A percentile compares a stretch with the other conserved stretches of the same genome.
These are phyloP conservation scores for Echeneis naucrates DNA, from an alignment of 2,797 vertebrate genomes.

Conservation along the genomic window DNA sequence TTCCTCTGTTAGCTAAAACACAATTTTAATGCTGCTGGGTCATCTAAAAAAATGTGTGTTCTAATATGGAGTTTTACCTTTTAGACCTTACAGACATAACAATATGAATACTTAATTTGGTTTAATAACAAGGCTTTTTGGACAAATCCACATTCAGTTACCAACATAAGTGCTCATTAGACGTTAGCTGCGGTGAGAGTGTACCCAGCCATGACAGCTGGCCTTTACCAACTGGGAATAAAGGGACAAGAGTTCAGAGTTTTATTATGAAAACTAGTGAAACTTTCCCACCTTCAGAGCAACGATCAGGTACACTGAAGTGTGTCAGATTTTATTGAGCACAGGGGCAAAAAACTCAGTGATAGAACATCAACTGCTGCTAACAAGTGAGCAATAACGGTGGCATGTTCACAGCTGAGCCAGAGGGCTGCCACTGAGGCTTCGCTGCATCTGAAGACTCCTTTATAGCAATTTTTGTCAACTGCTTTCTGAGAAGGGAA, in stretches of 20 bases:
- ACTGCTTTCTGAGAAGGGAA: conserved; percentile 2
- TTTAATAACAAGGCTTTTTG: too few species aligned
- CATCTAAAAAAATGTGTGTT: too few species aligned
- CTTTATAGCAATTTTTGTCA: conserved; percentile 23
- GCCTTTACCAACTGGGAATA: background rate
- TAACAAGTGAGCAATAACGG: background rate
- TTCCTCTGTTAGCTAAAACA: background rate
- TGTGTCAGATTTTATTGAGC: background rate
- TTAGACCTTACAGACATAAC: too few species aligned
- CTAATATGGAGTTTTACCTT: too few species aligned
- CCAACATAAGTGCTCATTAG: too few species aligned
- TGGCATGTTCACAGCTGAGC: background rate
- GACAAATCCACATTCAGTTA: too few species aligned
- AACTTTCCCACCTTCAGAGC: conserved; percentile 1
- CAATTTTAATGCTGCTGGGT: background rate
- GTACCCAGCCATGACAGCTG: background rate
- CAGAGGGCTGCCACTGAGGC: too few species aligned
- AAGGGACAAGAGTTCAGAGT: too few species aligned
- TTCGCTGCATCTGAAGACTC: background rate
- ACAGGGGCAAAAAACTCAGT: conserved; percentile 8
- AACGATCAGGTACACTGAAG: background rate
- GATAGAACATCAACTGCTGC: conserved; percentile 10
- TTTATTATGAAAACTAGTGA: background rate
- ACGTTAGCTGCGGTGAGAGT: background rate
- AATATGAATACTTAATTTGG: too few species aligned